These are phyloP conservation scores for Oenanthe melanoleuca DNA, from an alignment of 2,113 vertebrate genomes.

Conservation along the genomic window DNA sequence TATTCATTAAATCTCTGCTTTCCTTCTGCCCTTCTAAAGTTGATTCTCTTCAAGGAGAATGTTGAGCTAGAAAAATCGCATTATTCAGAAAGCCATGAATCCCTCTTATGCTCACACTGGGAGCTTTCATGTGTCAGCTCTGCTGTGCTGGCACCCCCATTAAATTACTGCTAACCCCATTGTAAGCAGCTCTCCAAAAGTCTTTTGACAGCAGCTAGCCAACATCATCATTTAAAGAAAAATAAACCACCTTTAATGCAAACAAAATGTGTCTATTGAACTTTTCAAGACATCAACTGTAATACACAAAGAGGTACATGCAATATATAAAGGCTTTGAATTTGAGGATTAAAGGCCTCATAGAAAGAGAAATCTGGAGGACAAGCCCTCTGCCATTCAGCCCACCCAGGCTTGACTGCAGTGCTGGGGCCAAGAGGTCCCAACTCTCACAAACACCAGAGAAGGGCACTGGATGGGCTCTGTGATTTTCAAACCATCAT, in stretches of 20 bases:
- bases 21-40: background rate
- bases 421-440: accelerated
- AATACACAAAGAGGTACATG: background rate
- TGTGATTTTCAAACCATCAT: background rate
- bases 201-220: background rate
- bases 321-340: background rate
- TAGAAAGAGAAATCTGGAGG: background rate
- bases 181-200: background rate
- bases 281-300: background rate
- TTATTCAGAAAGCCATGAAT: background rate
- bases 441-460: background rate
- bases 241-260: background rate
- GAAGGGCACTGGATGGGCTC: background rate
- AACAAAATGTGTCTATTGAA: background rate
- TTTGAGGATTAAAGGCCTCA: background rate
- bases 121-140: background rate
- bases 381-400: background rate
- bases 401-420: background rate
- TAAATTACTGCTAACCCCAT: background rate
- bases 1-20: background rate
- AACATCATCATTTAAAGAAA: background rate
- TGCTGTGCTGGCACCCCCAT: background rate
- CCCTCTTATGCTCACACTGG: background rate
- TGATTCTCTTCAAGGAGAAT: background rate
- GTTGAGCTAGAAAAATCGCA: background rate